These are phyloP conservation scores for Apostichopus leukothele DNA, from an alignment of 53 echinoderm and acorn worm species.

Conservation along the genomic window DNA sequence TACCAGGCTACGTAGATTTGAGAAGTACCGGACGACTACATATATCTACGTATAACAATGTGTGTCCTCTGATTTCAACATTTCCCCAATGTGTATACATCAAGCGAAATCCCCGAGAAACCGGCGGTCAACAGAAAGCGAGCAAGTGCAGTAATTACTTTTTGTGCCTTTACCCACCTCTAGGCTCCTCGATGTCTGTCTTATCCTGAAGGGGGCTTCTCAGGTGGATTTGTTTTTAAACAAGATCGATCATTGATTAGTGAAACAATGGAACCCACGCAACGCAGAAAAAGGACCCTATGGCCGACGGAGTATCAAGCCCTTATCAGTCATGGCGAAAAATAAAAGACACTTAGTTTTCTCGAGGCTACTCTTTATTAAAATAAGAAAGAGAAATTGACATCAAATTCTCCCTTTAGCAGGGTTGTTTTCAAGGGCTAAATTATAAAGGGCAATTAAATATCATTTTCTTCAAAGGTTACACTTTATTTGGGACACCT, in stretches of 20 bases:
- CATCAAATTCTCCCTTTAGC: neutral
- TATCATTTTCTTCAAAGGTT: neutral
- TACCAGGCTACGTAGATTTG: slow-evolving; percentile 1
- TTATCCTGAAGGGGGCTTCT: neutral
- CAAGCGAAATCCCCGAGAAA: neutral
- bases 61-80: no score
- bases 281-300: neutral
- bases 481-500: neutral
- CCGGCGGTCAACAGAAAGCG: neutral
- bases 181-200: slow-evolving; percentile 15
- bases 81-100: no score
- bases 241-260: neutral
- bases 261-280: slow-evolving; percentile 31
- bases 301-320: neutral
- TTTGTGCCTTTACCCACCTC: neutral
- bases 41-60: neutral
- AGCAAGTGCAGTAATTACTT: slow-evolving; percentile 17
- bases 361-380: neutral
- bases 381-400: neutral
- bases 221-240: slow-evolving; percentile 37
- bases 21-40: neutral
- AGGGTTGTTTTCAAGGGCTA: neutral
- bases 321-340: neutral
- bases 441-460: neutral
- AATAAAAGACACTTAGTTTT: neutral